A percentile compares a stretch with the other conserved stretches of the same genome.
phyloP scores from a whole-genome alignment of 1,140 invertebrate genomes.

The Drosophila prosaltans region DNA sequence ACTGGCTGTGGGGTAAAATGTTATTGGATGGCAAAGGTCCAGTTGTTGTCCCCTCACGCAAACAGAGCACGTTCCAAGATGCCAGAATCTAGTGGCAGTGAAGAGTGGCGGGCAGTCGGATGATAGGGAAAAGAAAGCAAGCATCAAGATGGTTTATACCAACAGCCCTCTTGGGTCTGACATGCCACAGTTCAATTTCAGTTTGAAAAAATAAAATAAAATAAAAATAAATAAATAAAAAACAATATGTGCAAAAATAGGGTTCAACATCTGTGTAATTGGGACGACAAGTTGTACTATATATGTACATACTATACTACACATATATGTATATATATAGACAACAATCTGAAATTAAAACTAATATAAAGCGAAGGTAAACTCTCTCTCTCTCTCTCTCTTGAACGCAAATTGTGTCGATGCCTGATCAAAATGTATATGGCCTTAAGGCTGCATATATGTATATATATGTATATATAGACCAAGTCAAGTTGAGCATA shows the following conservation, averaged over 20 bases:
- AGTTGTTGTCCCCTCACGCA: constrained; percentile 34
- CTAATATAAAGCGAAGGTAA: not conserved
- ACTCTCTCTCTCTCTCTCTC: too few species aligned
- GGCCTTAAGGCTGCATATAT: not conserved
- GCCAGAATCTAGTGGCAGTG: not conserved
- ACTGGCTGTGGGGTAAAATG: constrained; percentile 28
- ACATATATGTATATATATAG: not conserved
- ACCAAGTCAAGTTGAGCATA: not conserved
- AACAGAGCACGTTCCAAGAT: constrained; percentile 16
- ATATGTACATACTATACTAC: too few species aligned
- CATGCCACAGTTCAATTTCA: constrained; percentile 75
- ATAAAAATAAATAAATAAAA: constrained; percentile 25
- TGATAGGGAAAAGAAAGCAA: constrained; percentile 16
- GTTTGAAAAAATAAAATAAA: constrained; percentile 35
- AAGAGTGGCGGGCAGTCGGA: not conserved
- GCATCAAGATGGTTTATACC: constrained; percentile 39
- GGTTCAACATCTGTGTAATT: constrained; percentile 53
- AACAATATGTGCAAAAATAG: constrained; percentile 41
- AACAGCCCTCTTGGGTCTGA: constrained; percentile 62
- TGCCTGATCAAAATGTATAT: not conserved
- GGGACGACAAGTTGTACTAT: constrained; percentile 44
- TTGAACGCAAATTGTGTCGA: not conserved
- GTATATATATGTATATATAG: not conserved
- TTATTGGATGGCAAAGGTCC: constrained; percentile 11
- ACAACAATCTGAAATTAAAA: not conserved